phyloP scores from a whole-genome alignment of 2,888 invertebrate genomes.

The Adelognathus sp. region DNA sequence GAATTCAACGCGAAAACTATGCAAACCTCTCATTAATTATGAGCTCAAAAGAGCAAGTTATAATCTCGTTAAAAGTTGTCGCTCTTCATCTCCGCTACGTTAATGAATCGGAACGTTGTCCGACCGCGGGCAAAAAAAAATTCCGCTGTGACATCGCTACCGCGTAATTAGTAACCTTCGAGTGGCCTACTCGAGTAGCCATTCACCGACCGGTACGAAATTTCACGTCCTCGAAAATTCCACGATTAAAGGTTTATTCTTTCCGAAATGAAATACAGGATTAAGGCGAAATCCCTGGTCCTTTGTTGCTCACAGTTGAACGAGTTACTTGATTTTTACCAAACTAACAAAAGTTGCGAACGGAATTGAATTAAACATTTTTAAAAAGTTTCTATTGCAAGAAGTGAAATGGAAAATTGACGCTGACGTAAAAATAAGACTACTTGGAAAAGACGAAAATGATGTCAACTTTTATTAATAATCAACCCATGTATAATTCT shows the following conservation, averaged over 20 bases:
- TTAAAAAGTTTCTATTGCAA: no score
- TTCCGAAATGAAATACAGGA: neutral
- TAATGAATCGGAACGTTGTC: conserved; percentile 23
- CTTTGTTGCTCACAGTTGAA: neutral
- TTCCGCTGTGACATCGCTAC: conserved; percentile 1
- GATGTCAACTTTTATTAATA: no score
- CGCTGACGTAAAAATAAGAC: neutral
- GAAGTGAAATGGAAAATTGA: no score
- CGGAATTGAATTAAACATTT: no score
- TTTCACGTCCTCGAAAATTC: neutral
- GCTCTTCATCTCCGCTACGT: neutral
- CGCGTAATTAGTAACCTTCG: conserved; percentile 30
- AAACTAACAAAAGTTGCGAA: no score
- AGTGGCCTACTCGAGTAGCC: neutral
- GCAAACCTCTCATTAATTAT: conserved; percentile 1
- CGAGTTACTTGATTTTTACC: neutral
- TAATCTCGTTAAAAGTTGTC: conserved; percentile 42
- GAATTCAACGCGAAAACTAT: neutral
- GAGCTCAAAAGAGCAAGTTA: neutral
- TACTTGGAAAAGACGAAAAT: no score
- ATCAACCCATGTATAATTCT: no score
- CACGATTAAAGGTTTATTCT: neutral
- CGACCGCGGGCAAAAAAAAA: conserved; percentile 7
- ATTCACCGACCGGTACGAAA: neutral
- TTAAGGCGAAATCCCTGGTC: neutral